Conservation (phyloP, 2,888 invertebrate genomes). For the Chalcis sispes region DNA sequence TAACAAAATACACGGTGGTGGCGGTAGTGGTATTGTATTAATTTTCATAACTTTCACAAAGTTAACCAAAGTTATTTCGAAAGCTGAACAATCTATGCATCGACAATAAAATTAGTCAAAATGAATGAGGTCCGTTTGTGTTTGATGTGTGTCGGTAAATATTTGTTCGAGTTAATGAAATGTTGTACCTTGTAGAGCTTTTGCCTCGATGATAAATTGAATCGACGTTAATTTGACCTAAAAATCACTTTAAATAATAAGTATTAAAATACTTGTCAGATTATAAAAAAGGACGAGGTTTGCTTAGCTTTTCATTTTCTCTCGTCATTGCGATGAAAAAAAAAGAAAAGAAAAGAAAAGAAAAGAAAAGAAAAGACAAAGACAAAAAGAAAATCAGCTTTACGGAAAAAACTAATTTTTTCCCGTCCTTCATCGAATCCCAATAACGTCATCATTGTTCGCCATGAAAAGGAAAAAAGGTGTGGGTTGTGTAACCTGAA, state of each 20-base stretch:
- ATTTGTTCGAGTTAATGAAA: no score
- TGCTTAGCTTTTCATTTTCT: background rate
- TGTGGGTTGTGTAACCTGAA: constrained; percentile 47
- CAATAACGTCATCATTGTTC: constrained; percentile 8
- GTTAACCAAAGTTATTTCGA: background rate
- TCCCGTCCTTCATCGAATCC: background rate
- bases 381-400: background rate
- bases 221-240: no score
- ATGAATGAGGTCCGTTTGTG: no score
- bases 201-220: no score
- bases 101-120: background rate
- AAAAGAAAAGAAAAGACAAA: no score
- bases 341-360: no score
- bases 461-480: constrained; percentile 7
- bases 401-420: background rate
- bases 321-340: no score
- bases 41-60: background rate
- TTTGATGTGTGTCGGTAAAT: no score
- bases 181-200: no score
- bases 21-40: constrained; percentile 31
- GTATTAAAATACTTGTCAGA: no score
- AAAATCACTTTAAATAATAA: no score
- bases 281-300: no score
- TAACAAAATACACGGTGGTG: constrained; percentile 38
- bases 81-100: background rate